Conservation (phyloP, 2,888 invertebrate species). For the Leptinotarsa tumamoca region DNA sequence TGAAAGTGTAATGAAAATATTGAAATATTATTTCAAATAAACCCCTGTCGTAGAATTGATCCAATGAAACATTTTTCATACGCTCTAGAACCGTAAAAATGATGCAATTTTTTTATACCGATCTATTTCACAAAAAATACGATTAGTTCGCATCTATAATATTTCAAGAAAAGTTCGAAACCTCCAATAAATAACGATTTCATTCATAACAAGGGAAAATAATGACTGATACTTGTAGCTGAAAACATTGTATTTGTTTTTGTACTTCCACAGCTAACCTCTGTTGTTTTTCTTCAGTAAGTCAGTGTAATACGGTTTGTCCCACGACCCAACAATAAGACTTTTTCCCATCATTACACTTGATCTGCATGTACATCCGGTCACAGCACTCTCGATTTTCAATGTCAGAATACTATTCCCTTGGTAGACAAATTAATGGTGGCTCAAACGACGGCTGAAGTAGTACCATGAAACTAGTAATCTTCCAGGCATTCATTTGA, state of each 20-base stretch:
- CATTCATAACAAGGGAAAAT: not conserved
- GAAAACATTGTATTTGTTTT: constrained; percentile 56
- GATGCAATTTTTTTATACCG: too few relatives aligned
- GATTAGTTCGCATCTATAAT: too few relatives aligned
- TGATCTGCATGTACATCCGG: constrained; percentile 67
- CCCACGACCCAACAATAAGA: constrained; percentile 65
- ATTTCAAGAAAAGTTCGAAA: too few relatives aligned
- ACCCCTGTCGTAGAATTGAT: too few relatives aligned
- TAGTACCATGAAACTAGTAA: constrained; percentile 49
- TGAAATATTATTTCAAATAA: too few relatives aligned
- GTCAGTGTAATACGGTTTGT: constrained; percentile 66
- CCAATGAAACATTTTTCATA: too few relatives aligned
- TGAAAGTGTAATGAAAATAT: too few relatives aligned
- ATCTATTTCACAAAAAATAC: too few relatives aligned
- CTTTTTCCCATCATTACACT: constrained; percentile 67
- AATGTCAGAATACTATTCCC: constrained; percentile 59
- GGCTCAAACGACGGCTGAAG: constrained; percentile 47
- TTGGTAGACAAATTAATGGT: constrained; percentile 56
- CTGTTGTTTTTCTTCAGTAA: constrained; percentile 65
- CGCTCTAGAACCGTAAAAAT: too few relatives aligned
- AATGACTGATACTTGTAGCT: constrained; percentile 45
- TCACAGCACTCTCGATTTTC: constrained; percentile 66
- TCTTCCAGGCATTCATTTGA: constrained; percentile 44
- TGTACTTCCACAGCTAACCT: constrained; percentile 61
- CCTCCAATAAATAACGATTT: too few relatives aligned